Evolutionary conservation across 2,888 invertebrate species (phyloP), one percentile per base, ranked within the genome.

Genomic region (Drosophila mimetica): DNA sequence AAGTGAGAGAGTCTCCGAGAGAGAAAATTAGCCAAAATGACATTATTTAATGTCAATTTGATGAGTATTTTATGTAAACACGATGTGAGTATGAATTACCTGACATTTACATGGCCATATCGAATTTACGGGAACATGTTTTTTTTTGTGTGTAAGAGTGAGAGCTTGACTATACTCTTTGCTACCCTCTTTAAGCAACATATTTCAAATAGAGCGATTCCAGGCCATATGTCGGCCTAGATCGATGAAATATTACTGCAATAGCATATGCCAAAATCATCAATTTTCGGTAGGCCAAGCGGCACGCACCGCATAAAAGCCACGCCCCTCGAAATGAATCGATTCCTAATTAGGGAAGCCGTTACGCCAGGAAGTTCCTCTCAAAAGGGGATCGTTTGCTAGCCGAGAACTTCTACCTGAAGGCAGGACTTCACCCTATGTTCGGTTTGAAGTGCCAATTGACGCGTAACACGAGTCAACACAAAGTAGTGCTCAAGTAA

Each of bases 391-490:
- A 63, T 58, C 42, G 25, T 9, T 14, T 22, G 11, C 11, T 20
- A 22, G 13, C 18, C 25, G 25, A 39, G n/a, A 13, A n/a, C 47
- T 13, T 30, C 59, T 78, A 74, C 84, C 84, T 86, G 80, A 80
- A 69, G 61, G n/a, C 20, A 41, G 22, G 22, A 14, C n/a, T n/a
- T 42, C 22, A n/a, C 41, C 20, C n/a, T 22, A 22, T 6, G 20
- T 41, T 41, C 20, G n/a, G 13, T 8, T 54, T 75, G 63, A 65
- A 76, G 72, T 75, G 72, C 51, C 79, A 58, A 77, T 77, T 83
- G 81, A 76, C 63, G 87, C 75, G 80, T 74, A 87, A 85, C 86
- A 86, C 88, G 88, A 85, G 89, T 82, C 88, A 79, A 70, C 75
- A 71, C 22, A 22, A 25, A 25, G 2, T 25, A 52, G 20, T 50